Conservation (phyloP, 2,888 invertebrate genomes). For the Lasiommata megera region DNA sequence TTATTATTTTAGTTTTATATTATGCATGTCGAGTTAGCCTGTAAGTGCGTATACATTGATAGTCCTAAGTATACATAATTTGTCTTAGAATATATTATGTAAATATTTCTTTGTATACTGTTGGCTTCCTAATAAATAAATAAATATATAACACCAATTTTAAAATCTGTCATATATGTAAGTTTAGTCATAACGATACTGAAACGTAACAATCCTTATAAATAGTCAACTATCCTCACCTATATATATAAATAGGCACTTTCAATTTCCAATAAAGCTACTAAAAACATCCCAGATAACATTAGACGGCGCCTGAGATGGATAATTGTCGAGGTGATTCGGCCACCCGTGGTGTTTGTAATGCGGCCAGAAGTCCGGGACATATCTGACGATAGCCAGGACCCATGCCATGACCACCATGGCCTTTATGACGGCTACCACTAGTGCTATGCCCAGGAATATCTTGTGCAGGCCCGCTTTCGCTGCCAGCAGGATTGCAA, state of each 20-base stretch:
- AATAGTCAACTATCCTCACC: no score
- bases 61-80: no score
- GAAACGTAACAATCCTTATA: no score
- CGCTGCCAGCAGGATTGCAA: conserved; percentile 58
- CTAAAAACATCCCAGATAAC: conserved; percentile 38
- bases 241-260: not conserved
- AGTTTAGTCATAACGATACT: no score
- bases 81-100: no score
- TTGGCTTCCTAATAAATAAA: no score
- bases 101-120: no score
- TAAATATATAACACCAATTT: no score
- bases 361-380: conserved; percentile 57
- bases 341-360: conserved; percentile 35
- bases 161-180: no score
- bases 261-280: conserved; percentile 1
- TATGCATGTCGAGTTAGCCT: no score
- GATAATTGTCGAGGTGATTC: conserved; percentile 30
- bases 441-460: conserved; percentile 54
- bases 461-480: conserved; percentile 68
- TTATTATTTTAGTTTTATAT: no score
- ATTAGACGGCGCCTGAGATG: conserved; percentile 24
- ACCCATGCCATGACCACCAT: conserved; percentile 65
- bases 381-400: conserved; percentile 55
- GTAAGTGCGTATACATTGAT: no score
- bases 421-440: conserved; percentile 54